Evolutionary conservation across 2,888 invertebrate species (phyloP).

Genomic region (Sarcophaga rosellei): DNA sequence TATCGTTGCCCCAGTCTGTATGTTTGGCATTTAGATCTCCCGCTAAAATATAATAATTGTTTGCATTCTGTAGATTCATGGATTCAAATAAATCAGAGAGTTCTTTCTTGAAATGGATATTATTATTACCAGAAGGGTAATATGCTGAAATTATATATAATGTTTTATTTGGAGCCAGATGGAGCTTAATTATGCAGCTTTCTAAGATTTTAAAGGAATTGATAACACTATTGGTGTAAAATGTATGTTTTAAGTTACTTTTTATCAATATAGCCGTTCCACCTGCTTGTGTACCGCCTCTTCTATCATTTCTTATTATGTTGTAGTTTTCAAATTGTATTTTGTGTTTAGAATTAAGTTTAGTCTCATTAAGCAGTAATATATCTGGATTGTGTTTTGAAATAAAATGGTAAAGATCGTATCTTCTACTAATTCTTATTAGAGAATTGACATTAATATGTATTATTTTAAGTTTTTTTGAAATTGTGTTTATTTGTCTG

Average conservation of each 20-base stretch:
- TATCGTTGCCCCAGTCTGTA: too few relatives aligned
- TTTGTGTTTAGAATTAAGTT: not conserved
- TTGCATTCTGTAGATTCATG: too few relatives aligned
- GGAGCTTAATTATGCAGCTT: not conserved
- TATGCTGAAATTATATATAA: not conserved
- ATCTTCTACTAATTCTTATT: too few relatives aligned
- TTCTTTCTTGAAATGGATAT: not conserved
- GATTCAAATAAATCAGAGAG: not conserved
- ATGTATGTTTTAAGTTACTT: not conserved
- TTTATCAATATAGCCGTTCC: conserved; percentile 6
- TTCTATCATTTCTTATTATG: conserved; percentile 1
- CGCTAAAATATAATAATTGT: too few relatives aligned
- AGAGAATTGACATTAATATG: not conserved
- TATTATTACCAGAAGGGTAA: conserved; percentile 1
- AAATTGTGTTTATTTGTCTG: not conserved
- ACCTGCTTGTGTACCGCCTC: not conserved
- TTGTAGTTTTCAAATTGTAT: conserved; percentile 4
- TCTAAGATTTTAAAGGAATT: not conserved
- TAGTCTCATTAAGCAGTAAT: too few relatives aligned
- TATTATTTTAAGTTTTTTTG: not conserved
- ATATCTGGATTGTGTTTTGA: too few relatives aligned
- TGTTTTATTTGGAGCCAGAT: conserved; percentile 1
- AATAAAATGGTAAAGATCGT: too few relatives aligned
- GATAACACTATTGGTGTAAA: not conserved
- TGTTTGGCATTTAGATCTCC: too few relatives aligned